Base-by-base conservation (phyloP, 2,888 invertebrate species). In the Neria commutata region DNA sequence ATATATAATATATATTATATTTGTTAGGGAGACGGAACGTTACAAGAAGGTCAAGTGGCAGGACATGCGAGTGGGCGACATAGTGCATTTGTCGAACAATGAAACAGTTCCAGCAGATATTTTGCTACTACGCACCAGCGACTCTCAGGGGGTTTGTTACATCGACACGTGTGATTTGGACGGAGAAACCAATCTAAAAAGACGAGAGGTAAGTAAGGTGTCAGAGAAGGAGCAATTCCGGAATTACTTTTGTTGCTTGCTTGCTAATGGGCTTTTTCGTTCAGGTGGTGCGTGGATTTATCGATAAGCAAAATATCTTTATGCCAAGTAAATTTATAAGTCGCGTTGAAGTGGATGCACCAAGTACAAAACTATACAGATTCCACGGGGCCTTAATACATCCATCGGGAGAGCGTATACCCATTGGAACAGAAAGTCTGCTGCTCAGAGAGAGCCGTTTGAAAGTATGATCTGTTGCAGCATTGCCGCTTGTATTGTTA, bases 81-180 rank as follows among this genome's bases (percentile, higher is more conserved):
- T 98, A 70, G 90, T 98, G 50, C 97, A 97, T 83, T 84, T 98
- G 72, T 95, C 95, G 47, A 96, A 96, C 85, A 95, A 98, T 84
- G 97, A 98, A 84, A 88, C 94, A 55, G 94, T 98, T 65, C 98
- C 98, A 29, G 98, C 98, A 0, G 98, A 98, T 82, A 90, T 98
- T 76, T 85, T 98, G 61, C 83, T 98, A 58, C 84, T 98, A 62
- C 87, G 91, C 72, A 92, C 94, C 57, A 94, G 95, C 73, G 95
- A 94, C 83, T 87, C 90, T 8, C 87, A 91, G 75, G 97, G 97
- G 42, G 85, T 92, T 59, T 96, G 95, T 78, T 96, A 94, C 83
- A 89, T 98, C 67, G 98, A 98, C 83, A 98, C 98, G 0, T 94
- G 95, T 77, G 97, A 98, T 83, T 84, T 98, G 75, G 98, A 98